Conservation (phyloP, 2,797 vertebrate genomes). For the Pseudomugil gertrudae region DNA sequence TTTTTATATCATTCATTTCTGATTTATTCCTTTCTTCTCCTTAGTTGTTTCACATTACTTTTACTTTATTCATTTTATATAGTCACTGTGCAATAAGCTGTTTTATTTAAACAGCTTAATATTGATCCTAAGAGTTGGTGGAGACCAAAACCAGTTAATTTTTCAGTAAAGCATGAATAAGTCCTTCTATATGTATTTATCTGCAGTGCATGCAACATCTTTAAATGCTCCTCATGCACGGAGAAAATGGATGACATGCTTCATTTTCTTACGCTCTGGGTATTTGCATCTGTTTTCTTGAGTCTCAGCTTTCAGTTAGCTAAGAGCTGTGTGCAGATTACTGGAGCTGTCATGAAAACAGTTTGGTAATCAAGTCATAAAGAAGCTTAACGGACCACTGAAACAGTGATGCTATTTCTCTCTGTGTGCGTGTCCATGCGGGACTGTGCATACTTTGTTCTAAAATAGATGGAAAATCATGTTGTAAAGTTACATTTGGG, state of each 20-base stretch:
- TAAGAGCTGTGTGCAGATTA: slow-evolving; percentile 33
- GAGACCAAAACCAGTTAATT: neutral
- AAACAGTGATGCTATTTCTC: slow-evolving; percentile 1
- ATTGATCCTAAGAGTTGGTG: neutral
- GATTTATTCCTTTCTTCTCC: no score
- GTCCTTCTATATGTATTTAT: no score
- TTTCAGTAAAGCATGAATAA: no score
- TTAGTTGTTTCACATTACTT: no score
- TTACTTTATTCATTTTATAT: neutral
- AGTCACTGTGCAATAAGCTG: neutral
- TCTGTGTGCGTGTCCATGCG: neutral
- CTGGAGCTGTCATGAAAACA: slow-evolving; percentile 43
- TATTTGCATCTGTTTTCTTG: slow-evolving; percentile 17
- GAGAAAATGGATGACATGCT: neutral
- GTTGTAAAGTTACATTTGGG: neutral
- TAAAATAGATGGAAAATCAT: neutral
- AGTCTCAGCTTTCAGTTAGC: slow-evolving; percentile 17
- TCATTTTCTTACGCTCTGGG: neutral
- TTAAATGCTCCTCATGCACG: neutral
- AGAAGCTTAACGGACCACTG: slow-evolving; percentile 47
- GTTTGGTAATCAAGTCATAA: slow-evolving; percentile 47
- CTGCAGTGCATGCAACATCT: neutral
- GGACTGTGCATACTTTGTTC: neutral
- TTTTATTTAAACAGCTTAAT: no score
- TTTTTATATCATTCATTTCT: neutral